Evolutionary conservation across 2,797 vertebrate genomes (phyloP).

Genomic region (Thamnophis elegans): DNA sequence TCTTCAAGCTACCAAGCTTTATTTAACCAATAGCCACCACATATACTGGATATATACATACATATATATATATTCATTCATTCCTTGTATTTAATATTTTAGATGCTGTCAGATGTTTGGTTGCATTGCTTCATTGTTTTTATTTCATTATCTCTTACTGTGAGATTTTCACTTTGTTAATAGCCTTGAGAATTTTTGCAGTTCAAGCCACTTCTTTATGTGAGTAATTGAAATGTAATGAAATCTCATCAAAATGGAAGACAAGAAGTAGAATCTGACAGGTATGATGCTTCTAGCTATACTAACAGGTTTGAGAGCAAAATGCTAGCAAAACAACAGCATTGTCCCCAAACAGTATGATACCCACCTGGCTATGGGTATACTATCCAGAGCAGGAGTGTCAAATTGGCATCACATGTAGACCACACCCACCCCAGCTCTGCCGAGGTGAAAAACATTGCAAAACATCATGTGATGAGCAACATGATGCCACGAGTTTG

Average conservation of each 20-base stretch:
- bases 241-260: slow-evolving; percentile 73
- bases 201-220: slow-evolving; percentile 68
- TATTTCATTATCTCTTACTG: slow-evolving; percentile 72
- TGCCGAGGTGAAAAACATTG: rapidly evolving
- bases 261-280: slow-evolving; percentile 72
- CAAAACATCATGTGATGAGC: not conserved
- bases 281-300: slow-evolving; percentile 70
- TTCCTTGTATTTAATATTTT: slow-evolving; percentile 70
- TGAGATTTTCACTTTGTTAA: slow-evolving; percentile 74
- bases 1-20: slow-evolving; percentile 64
- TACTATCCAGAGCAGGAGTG: slow-evolving; percentile 18
- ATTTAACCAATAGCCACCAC: slow-evolving; percentile 65
- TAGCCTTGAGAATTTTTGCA: slow-evolving; percentile 76
- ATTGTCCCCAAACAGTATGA: slow-evolving; percentile 56
- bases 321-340: slow-evolving; percentile 57
- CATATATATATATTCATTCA: slow-evolving; percentile 25
- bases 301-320: slow-evolving; percentile 69
- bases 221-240: slow-evolving; percentile 77
- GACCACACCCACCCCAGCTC: not conserved
- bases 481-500: not conserved
- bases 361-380: not conserved
- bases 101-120: slow-evolving; percentile 63
- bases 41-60: not conserved
- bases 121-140: slow-evolving; percentile 67
- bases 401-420: not conserved